These are phyloP conservation scores for Corythaixoides concolor DNA, from an alignment of 2,113 vertebrate species.

Conservation along the genomic window DNA sequence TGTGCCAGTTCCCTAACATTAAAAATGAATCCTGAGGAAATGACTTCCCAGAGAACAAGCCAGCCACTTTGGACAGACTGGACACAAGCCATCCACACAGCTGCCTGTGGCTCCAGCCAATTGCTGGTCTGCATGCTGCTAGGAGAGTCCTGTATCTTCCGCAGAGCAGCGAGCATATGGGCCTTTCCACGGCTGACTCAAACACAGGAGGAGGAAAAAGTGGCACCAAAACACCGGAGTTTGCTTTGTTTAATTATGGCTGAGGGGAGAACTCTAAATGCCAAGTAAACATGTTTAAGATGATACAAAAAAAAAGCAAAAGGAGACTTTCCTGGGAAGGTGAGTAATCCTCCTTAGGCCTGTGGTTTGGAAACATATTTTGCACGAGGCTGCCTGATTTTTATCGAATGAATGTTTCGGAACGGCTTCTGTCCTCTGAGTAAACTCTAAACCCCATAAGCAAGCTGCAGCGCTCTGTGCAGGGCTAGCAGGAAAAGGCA, in stretches of 20 bases:
- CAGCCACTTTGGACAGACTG: slow-evolving; percentile 10
- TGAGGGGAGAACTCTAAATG: background rate
- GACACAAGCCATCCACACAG: slow-evolving; percentile 43
- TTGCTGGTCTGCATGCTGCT: slow-evolving; percentile 10
- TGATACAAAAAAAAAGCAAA: background rate
- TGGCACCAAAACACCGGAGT: background rate
- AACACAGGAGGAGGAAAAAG: background rate
- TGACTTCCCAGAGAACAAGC: slow-evolving; percentile 31
- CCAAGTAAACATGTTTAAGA: background rate
- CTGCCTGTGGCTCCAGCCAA: slow-evolving; percentile 10
- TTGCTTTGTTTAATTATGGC: background rate
- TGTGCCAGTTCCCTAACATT: slow-evolving; percentile 20
- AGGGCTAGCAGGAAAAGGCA: background rate
- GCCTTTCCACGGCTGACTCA: background rate
- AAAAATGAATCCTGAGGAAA: slow-evolving; percentile 48
- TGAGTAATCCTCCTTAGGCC: background rate
- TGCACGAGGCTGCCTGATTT: background rate
- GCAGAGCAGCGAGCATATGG: background rate
- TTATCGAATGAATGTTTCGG: background rate
- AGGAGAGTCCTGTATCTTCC: background rate
- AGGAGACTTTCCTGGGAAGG: background rate
- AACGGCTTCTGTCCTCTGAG: background rate
- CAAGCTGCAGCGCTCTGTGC: background rate
- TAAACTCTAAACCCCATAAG: background rate
- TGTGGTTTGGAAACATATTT: background rate